Evolutionary conservation across 2,113 vertebrate genomes (phyloP).

Genomic region (Tyto alba): DNA sequence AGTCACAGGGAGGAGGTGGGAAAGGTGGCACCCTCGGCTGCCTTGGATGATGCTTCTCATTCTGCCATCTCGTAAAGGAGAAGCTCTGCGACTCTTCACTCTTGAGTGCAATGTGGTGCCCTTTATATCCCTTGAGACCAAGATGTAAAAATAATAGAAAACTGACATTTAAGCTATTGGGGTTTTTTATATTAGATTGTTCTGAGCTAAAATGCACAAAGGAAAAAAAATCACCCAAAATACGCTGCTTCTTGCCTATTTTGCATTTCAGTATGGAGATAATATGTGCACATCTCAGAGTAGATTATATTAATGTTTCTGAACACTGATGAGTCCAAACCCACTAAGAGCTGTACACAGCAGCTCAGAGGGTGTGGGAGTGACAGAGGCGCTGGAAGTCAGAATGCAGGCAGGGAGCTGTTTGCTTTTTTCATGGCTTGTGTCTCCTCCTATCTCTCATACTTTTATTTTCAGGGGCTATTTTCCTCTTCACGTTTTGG

Average conservation of each 20-base stretch:
- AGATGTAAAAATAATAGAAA: neutral
- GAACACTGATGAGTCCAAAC: neutral
- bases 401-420: neutral
- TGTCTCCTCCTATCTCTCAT: neutral
- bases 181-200: neutral
- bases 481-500: slow-evolving; percentile 11
- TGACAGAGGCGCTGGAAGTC: neutral
- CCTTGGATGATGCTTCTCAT: neutral
- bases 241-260: neutral
- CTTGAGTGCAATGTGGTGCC: neutral
- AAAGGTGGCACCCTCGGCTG: fast-evolving
- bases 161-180: neutral
- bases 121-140: neutral
- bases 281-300: neutral
- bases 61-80: neutral
- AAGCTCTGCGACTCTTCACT: neutral
- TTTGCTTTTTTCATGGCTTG: neutral
- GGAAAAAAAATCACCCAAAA: neutral
- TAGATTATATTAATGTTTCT: neutral
- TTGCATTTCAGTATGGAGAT: neutral
- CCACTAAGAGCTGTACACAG: neutral
- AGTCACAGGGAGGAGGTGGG: neutral
- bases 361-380: neutral
- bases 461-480: slow-evolving; percentile 43
- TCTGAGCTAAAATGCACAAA: neutral